Evolutionary conservation across 2,888 invertebrate genomes (phyloP).

Genomic region (Diarsia brunnea): DNA sequence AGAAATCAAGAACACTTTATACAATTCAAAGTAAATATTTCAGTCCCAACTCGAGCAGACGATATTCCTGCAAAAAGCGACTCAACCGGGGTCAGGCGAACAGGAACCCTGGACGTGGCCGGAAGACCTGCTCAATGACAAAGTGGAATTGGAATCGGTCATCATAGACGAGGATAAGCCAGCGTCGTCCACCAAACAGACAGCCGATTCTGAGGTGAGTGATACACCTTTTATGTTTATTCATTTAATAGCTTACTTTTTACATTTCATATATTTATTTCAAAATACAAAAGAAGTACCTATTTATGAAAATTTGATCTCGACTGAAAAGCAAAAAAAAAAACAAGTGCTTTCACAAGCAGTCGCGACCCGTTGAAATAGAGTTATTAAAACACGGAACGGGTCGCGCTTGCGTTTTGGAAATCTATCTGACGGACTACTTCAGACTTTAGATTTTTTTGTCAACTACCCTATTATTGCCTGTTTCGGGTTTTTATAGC

Average conservation of each 20-base stretch:
- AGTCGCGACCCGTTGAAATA: neutral
- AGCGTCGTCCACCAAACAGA: neutral
- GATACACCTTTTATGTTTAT: neutral
- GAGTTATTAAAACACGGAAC: neutral
- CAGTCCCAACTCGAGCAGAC: slow-evolving; percentile 70
- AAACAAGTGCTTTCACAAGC: too few species aligned
- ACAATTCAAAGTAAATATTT: neutral
- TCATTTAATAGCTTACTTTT: neutral
- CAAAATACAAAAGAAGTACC: neutral
- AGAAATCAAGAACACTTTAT: neutral
- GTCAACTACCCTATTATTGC: too few species aligned
- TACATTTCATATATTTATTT: neutral
- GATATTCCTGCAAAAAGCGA: slow-evolving; percentile 70
- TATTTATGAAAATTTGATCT: neutral
- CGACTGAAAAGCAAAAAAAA: neutral
- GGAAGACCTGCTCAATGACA: slow-evolving; percentile 70
- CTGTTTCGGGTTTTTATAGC: too few species aligned
- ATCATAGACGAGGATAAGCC: slow-evolving; percentile 68
- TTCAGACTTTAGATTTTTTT: too few species aligned
- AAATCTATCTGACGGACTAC: too few species aligned
- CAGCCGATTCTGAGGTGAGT: slow-evolving; percentile 5
- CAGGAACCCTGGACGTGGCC: slow-evolving; percentile 79
- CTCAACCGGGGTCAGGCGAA: slow-evolving; percentile 13
- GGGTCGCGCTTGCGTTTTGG: neutral
- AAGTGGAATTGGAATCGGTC: slow-evolving; percentile 69